Evolutionary conservation across 2,888 invertebrate genomes (phyloP).

Genomic region (Synanthedon tipuliformis): DNA sequence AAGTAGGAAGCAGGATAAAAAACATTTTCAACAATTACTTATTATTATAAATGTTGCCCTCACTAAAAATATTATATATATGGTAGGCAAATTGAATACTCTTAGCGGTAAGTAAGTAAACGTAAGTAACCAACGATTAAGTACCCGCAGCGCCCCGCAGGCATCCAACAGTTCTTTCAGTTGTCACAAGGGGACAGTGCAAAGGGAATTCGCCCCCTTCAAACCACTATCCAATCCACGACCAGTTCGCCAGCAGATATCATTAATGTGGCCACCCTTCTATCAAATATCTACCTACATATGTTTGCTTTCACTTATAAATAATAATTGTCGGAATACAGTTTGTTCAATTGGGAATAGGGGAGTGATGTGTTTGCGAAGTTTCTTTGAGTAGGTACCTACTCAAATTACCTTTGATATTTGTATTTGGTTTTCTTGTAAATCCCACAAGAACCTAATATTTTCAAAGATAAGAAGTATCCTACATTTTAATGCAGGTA

Average conservation of each 20-base stretch:
- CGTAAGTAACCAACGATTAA: constrained; percentile 36
- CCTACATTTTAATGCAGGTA: not conserved
- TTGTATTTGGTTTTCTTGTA: not conserved
- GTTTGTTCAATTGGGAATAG: constrained; percentile 37
- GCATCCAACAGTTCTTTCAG: constrained; percentile 16
- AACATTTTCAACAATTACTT: no score
- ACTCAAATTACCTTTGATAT: no score
- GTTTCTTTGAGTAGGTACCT: no score
- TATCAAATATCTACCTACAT: constrained; percentile 40
- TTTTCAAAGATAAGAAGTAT: not conserved
- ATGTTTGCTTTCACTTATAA: constrained; percentile 61
- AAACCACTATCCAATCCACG: constrained; percentile 43
- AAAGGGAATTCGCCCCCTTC: constrained; percentile 44
- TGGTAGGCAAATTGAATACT: no score
- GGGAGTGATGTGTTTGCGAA: constrained; percentile 18
- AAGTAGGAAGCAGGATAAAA: no score
- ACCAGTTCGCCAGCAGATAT: constrained; percentile 27
- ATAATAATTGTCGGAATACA: constrained; percentile 53
- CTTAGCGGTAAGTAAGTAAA: constrained; percentile 9
- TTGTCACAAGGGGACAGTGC: constrained; percentile 15
- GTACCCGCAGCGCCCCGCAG: constrained; percentile 43
- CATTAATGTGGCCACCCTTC: constrained; percentile 44
- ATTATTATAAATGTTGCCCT: no score
- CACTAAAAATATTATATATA: no score
- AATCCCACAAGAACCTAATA: not conserved